Conservation (phyloP, 1,140 invertebrate genomes). For the Stratiolaelaps scimitus region DNA sequence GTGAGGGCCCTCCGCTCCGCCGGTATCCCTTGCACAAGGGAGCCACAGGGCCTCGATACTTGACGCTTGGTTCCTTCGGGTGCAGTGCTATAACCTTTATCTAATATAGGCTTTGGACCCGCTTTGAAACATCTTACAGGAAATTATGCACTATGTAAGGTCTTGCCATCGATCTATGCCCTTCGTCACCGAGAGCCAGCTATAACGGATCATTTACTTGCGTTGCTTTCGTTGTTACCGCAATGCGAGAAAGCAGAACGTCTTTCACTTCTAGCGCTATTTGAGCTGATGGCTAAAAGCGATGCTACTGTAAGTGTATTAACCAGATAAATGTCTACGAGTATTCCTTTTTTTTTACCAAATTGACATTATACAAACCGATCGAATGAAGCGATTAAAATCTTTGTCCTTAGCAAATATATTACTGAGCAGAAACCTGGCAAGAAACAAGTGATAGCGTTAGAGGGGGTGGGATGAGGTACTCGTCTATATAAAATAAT, state of each 20-base stretch:
- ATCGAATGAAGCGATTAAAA: neutral
- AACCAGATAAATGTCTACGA: neutral
- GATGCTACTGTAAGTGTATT: constrained; percentile 52
- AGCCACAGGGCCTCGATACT: no score
- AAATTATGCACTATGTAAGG: constrained; percentile 67
- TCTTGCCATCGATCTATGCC: constrained; percentile 73
- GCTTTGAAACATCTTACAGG: constrained; percentile 43
- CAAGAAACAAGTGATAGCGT: neutral
- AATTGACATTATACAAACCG: neutral
- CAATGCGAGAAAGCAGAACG: constrained; percentile 69
- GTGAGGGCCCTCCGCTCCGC: no score
- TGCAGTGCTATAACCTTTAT: constrained; percentile 9
- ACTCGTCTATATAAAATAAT: no score
- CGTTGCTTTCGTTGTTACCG: constrained; percentile 62
- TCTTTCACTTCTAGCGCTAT: constrained; percentile 62
- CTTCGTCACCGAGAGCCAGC: constrained; percentile 58
- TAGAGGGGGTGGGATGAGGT: no score
- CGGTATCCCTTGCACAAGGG: no score
- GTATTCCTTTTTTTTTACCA: no score
- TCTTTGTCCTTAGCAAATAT: no score
- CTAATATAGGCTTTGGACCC: constrained; percentile 11
- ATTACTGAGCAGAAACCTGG: neutral
- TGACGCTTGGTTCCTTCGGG: no score
- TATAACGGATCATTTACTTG: constrained; percentile 65
- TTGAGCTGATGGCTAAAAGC: constrained; percentile 62